phyloP scores from a whole-genome alignment of 2,113 vertebrate species.

The Nesospiza acunhae region DNA sequence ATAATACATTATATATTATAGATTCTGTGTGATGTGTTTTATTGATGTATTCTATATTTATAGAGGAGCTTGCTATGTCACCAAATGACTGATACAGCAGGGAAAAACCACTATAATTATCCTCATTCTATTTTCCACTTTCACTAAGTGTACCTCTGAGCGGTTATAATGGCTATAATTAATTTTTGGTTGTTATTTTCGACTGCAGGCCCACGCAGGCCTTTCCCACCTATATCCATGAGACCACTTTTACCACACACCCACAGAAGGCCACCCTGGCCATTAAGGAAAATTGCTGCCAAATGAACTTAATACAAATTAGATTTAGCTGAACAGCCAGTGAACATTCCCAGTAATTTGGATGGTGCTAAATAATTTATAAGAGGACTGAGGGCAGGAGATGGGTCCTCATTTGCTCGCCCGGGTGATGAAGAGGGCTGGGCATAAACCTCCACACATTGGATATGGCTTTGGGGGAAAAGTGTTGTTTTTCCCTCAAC shows the following conservation, averaged over 20 bases:
- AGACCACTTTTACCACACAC: neutral
- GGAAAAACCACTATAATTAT: neutral
- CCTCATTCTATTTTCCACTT: neutral
- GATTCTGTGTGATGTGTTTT: neutral
- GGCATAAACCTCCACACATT: rapidly evolving
- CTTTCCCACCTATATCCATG: neutral
- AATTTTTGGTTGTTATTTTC: neutral
- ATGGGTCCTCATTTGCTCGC: neutral
- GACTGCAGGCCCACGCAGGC: neutral
- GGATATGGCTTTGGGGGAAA: rapidly evolving
- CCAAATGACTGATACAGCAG: neutral
- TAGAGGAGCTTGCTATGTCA: neutral
- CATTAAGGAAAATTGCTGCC: neutral
- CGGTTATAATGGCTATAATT: neutral
- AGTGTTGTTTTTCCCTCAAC: neutral
- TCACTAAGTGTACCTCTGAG: neutral
- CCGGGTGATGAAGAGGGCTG: neutral
- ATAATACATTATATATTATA: neutral
- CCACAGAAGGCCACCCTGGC: neutral
- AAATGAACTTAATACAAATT: neutral
- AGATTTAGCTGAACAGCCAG: neutral
- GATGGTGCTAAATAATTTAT: neutral
- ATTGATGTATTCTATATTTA: neutral
- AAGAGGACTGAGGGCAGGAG: neutral
- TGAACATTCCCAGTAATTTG: neutral